Evolutionary conservation across 2,797 vertebrate species (phyloP).

Genomic region (Anabas testudineus): DNA sequence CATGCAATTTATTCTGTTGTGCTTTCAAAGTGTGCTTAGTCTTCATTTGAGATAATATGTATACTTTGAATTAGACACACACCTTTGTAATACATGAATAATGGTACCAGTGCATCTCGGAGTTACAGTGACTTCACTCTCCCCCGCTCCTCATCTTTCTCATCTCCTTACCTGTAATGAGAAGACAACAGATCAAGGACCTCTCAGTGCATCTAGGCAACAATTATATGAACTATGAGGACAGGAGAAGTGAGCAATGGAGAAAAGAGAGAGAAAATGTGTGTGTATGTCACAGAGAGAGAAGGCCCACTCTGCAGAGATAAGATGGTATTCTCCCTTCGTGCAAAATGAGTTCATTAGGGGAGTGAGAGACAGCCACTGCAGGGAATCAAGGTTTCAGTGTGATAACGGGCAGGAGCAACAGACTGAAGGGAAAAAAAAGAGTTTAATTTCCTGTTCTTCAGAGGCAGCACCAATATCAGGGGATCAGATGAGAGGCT

Average conservation of each 20-base stretch:
- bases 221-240: slow-evolving; percentile 68
- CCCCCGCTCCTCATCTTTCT: slow-evolving; percentile 23
- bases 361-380: slow-evolving; percentile 81
- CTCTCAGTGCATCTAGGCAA: slow-evolving; percentile 66
- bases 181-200: slow-evolving; percentile 60
- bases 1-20: not conserved
- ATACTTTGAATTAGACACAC: not conserved
- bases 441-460: slow-evolving; percentile 97
- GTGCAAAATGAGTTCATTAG: slow-evolving; percentile 97
- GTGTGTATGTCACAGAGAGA: not conserved
- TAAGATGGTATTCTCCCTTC: slow-evolving; percentile 82
- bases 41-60: not conserved
- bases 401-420: slow-evolving; percentile 88
- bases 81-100: not conserved
- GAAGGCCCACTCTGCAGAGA: slow-evolving; percentile 69
- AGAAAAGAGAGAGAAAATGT: slow-evolving; percentile 11
- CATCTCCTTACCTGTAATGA: slow-evolving; percentile 62
- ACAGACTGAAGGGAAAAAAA: slow-evolving; percentile 82
- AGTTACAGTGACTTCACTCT: slow-evolving; percentile 6
- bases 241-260: slow-evolving; percentile 39
- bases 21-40: not conserved
- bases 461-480: slow-evolving; percentile 76
- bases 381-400: slow-evolving; percentile 70
- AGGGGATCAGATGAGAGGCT: slow-evolving; percentile 64
- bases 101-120: slow-evolving; percentile 7